phyloP scores from a whole-genome alignment of 2,888 invertebrate species.

The Dryomyza anilis region DNA sequence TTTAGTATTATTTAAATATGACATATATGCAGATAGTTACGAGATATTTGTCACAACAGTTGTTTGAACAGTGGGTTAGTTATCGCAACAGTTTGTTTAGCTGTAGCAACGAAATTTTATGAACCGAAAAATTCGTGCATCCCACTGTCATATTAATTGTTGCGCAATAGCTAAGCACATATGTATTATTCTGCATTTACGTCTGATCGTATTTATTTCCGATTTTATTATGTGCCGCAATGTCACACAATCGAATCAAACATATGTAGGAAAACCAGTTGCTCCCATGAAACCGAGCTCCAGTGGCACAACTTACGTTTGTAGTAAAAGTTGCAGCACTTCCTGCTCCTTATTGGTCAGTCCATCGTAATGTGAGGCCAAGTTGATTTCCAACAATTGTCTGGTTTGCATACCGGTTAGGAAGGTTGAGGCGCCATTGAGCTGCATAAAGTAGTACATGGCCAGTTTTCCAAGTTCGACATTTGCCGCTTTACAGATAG shows the following conservation, averaged over 20 bases:
- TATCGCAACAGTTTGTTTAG: too few species aligned
- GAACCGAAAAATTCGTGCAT: too few species aligned
- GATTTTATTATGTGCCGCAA: slow-evolving; percentile 13
- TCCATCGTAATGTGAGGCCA: slow-evolving; percentile 69
- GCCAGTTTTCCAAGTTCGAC: slow-evolving; percentile 77
- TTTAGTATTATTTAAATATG: too few species aligned
- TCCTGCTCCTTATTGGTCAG: slow-evolving; percentile 70
- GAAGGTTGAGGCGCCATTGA: slow-evolving; percentile 71
- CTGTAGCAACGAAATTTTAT: too few species aligned
- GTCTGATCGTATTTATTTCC: slow-evolving; percentile 18
- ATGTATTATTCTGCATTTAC: too few species aligned
- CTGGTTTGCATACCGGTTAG: slow-evolving; percentile 78
- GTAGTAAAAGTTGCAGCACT: slow-evolving; percentile 68
- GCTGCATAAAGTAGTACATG: slow-evolving; percentile 68
- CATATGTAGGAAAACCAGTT: slow-evolving; percentile 2
- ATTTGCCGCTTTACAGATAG: slow-evolving; percentile 69
- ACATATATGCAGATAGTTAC: too few species aligned
- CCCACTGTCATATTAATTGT: too few species aligned
- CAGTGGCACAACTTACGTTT: slow-evolving; percentile 63
- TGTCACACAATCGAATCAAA: background rate
- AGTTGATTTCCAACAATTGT: slow-evolving; percentile 67
- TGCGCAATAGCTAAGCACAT: too few species aligned
- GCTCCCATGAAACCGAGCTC: background rate
- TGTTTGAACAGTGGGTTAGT: too few species aligned
- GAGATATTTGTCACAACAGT: too few species aligned